These are phyloP conservation scores for Oncorhynchus clarkii DNA, from an alignment of 2,113 vertebrate species.

Conservation along the genomic window DNA sequence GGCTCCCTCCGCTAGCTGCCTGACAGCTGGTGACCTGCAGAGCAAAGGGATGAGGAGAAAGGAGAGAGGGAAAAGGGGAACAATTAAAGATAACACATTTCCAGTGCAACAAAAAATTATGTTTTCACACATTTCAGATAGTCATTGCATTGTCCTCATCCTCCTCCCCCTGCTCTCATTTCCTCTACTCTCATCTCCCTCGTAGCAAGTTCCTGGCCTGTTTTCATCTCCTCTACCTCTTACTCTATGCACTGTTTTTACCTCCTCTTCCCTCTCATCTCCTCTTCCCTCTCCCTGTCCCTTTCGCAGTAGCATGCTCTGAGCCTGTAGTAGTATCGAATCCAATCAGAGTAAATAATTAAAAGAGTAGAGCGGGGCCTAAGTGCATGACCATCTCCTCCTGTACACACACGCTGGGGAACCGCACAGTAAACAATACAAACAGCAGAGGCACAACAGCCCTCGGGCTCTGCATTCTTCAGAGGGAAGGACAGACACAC, in stretches of 20 bases:
- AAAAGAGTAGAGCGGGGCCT: slow-evolving; percentile 51
- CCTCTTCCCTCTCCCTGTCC: slow-evolving; percentile 28
- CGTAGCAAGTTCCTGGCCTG: neutral
- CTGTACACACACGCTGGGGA: slow-evolving; percentile 63
- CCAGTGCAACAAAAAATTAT: no score
- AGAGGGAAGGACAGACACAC: slow-evolving; percentile 19
- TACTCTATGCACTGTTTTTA: no score
- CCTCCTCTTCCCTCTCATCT: neutral
- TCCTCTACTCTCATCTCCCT: no score
- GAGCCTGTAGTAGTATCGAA: slow-evolving; percentile 57
- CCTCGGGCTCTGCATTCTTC: slow-evolving; percentile 61
- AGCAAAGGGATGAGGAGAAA: slow-evolving; percentile 59
- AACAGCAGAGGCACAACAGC: slow-evolving; percentile 65
- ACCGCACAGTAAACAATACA: slow-evolving; percentile 69
- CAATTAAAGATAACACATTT: neutral
- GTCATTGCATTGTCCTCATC: no score
- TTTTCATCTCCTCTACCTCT: no score
- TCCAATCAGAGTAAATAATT: slow-evolving; percentile 67
- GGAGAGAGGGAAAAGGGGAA: slow-evolving; percentile 43
- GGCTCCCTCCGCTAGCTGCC: slow-evolving; percentile 78
- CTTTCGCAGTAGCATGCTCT: slow-evolving; percentile 43
- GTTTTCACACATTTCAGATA: no score
- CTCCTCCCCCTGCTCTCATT: no score
- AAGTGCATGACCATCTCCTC: slow-evolving; percentile 67
- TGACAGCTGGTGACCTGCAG: slow-evolving; percentile 85